Evolutionary conservation across 2,113 vertebrate genomes (phyloP), one percentile per base, ranked within the genome.

Genomic region (Cathartes aura): DNA sequence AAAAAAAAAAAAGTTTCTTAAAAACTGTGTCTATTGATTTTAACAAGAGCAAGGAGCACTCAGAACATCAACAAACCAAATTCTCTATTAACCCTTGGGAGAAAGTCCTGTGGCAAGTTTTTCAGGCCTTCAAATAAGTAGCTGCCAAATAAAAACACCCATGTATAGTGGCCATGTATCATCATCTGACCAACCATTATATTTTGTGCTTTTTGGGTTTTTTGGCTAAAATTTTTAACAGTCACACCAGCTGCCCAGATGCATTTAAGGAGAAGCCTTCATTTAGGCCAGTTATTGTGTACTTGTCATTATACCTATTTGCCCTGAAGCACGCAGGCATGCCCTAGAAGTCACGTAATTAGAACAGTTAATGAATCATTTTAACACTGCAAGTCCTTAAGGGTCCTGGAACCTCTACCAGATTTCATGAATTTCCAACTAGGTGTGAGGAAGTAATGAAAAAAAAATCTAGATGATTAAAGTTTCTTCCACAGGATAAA

Each of bases 281-380:
- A 48, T 74, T 82, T 64, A 91, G 32, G 45, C 30, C 53, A 82
- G 38, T 30, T 58, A 43, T 48, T 38, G 0, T 9, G 11, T 68
- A 72, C 62, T 82, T 89, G 78, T 74, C 84, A 70, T 84, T 73
- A 66, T 3, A 76, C 18, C 87, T 71, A 34, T 67, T 70, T 68
- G 70, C 92, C 95, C 91, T 52, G 58, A 89, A 91, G 76, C 83
- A 82, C 6, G 2, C 27, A 75, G 60, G 53, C 70, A 56, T 48
- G 60, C 47, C 59, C 48, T 76, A 62, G 42, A 92, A 95, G 38
- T 19, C 87, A 80, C n/a, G 0, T 93, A 96, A 96, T 96, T 96
- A 85, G 89, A 95, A 66, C 48, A 82, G 83, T 82, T 96, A 95
- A 96, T 95, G 87, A 97, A 87, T 60, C 42, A 68, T 79, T 97